Conservation (phyloP, 2,797 vertebrate genomes). For the Nyctalus aviator region DNA sequence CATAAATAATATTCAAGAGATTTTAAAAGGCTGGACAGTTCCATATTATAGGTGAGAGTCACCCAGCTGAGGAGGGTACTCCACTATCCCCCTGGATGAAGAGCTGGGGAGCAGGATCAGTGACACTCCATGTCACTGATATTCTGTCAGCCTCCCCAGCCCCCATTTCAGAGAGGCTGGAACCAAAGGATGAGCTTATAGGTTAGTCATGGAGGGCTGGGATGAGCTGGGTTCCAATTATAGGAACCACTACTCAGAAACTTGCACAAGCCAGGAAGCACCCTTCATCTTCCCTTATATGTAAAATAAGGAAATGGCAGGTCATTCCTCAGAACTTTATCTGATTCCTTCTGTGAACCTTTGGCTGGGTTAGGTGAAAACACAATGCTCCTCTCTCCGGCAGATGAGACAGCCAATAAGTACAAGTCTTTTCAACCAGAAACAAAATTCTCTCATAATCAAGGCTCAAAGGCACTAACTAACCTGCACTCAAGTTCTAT, state of each 20-base stretch:
- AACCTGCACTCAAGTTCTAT: not conserved
- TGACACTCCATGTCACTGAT: not conserved
- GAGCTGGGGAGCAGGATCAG: not conserved
- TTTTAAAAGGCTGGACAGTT: not conserved
- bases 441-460: not conserved
- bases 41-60: not conserved
- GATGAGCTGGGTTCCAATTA: not conserved
- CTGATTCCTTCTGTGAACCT: not conserved
- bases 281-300: not conserved
- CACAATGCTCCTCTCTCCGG: not conserved
- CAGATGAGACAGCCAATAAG: not conserved
- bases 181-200: not conserved
- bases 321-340: not conserved
- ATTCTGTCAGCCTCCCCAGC: not conserved
- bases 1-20: not conserved
- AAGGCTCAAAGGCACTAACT: not conserved
- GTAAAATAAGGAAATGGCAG: not conserved
- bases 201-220: not conserved
- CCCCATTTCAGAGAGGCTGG: not conserved
- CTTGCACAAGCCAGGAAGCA: not conserved
- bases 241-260: not conserved
- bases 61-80: not conserved
- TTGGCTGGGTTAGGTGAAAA: not conserved
- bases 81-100: not conserved
- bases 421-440: not conserved